Conservation (phyloP, 2,888 invertebrate genomes). For the Didymodactylos carnosus region DNA sequence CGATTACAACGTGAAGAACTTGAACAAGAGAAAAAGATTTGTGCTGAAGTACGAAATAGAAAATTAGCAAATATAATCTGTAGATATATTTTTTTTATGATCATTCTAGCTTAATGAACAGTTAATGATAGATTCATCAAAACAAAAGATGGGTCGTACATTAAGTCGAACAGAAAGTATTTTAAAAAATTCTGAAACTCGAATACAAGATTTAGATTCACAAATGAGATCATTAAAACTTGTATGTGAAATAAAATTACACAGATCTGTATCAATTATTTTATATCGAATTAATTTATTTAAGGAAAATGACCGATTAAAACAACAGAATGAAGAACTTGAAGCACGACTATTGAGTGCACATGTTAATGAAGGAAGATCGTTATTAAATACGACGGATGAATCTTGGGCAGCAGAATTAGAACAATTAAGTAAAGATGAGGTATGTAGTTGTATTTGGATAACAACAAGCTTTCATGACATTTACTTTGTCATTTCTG, state of each 20-base stretch:
- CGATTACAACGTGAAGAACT: background rate
- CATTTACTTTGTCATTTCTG: too few species aligned
- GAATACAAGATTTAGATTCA: background rate
- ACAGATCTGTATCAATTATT: too few species aligned
- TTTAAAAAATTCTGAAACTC: background rate
- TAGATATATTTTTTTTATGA: background rate
- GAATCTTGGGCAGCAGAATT: background rate
- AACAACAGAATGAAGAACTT: background rate
- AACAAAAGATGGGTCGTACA: background rate
- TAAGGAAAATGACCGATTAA: background rate
- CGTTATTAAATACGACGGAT: background rate
- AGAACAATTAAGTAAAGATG: background rate
- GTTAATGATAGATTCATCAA: background rate
- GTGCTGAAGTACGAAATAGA: background rate
- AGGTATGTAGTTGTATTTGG: background rate
- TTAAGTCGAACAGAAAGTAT: background rate
- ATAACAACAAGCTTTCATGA: background rate
- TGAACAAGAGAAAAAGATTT: background rate
- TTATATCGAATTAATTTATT: too few species aligned
- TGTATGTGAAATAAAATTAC: background rate
- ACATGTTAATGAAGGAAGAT: background rate
- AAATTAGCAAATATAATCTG: background rate
- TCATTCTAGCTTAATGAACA: background rate
- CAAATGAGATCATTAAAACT: background rate
- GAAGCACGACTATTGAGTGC: too few species aligned